These are phyloP conservation scores for Hirtodrosophila alboralis DNA, from an alignment of 2,888 invertebrate genomes.

Conservation along the genomic window DNA sequence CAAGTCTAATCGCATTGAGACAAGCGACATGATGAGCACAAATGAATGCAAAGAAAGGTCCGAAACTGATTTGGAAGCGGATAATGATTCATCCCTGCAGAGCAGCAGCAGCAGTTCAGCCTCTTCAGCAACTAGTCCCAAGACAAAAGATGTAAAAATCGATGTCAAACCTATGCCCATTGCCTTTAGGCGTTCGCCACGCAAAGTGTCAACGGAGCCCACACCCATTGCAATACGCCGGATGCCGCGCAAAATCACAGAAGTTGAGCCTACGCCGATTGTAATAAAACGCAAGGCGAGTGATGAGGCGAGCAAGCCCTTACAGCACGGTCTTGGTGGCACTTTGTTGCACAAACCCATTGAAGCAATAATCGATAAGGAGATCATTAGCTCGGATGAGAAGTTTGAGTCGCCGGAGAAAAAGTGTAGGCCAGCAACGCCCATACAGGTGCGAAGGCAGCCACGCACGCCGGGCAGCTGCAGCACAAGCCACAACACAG, in stretches of 20 bases:
- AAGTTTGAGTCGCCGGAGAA: slow-evolving; percentile 83
- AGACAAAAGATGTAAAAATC: slow-evolving; percentile 3
- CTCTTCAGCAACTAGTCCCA: slow-evolving; percentile 33
- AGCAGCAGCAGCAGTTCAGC: slow-evolving; percentile 54
- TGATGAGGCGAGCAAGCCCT: slow-evolving; percentile 11
- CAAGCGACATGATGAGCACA: not conserved
- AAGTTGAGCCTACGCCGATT: slow-evolving; percentile 7
- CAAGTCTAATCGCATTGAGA: slow-evolving; percentile 29
- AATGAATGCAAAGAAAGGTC: slow-evolving; percentile 30
- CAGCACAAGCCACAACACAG: slow-evolving; percentile 25
- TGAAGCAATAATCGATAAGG: slow-evolving; percentile 74
- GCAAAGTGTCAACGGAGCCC: slow-evolving; percentile 41
- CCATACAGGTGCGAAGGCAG: slow-evolving; percentile 82
- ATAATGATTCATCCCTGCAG: slow-evolving; percentile 70
- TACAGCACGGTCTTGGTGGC: slow-evolving; percentile 20
- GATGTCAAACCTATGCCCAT: slow-evolving; percentile 46
- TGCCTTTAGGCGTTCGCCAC: slow-evolving; percentile 55
- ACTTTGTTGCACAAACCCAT: slow-evolving; percentile 56
- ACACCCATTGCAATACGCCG: slow-evolving; percentile 48
- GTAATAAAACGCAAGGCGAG: slow-evolving; percentile 24
- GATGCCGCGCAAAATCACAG: slow-evolving; percentile 31
- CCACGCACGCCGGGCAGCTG: slow-evolving; percentile 76
- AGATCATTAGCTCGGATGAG: slow-evolving; percentile 82
- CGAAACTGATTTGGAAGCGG: slow-evolving; percentile 48
- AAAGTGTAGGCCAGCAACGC: slow-evolving; percentile 80